Conservation (phyloP, 37 sponge, comb jelly and placozoan genomes). For the Cliona cf. orientalis region DNA sequence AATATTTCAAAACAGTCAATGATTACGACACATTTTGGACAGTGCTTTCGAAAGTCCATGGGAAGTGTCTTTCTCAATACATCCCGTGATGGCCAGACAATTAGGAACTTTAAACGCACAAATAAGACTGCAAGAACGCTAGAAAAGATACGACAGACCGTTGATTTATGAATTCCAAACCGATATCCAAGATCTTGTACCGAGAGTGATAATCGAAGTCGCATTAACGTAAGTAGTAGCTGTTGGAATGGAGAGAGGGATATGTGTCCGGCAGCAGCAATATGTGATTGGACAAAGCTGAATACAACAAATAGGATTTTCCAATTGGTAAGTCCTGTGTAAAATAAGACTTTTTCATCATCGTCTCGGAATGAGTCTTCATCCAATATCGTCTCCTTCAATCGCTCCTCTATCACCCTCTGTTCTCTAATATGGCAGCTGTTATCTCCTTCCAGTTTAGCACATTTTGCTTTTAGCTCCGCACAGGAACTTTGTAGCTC, state of each 20-base stretch:
- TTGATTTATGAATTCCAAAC: slow-evolving; percentile 36
- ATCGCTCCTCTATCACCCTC: neutral
- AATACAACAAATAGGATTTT: slow-evolving; percentile 13
- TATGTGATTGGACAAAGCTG: neutral
- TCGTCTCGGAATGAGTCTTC: slow-evolving; percentile 2
- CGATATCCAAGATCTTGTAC: slow-evolving; percentile 48
- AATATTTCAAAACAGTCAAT: slow-evolving; percentile 63
- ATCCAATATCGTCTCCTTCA: neutral
- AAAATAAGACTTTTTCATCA: slow-evolving; percentile 28
- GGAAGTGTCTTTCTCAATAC: slow-evolving; percentile 48
- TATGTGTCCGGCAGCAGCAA: neutral
- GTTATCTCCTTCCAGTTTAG: neutral
- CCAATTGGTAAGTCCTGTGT: slow-evolving; percentile 42
- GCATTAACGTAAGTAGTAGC: slow-evolving; percentile 31
- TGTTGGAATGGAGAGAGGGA: slow-evolving; percentile 36
- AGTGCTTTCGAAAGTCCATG: slow-evolving; percentile 34
- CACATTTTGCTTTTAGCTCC: neutral
- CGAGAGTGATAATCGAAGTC: slow-evolving; percentile 5
- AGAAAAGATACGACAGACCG: slow-evolving; percentile 32
- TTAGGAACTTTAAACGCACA: slow-evolving; percentile 20
- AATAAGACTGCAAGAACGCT: slow-evolving; percentile 9
- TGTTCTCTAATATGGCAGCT: no score
- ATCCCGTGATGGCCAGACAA: slow-evolving; percentile 66
- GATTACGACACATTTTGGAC: slow-evolving; percentile 36
- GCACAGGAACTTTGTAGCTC: neutral